Base-by-base conservation (phyloP, 2,888 invertebrate species). In the Stenolophus ochropezus region DNA sequence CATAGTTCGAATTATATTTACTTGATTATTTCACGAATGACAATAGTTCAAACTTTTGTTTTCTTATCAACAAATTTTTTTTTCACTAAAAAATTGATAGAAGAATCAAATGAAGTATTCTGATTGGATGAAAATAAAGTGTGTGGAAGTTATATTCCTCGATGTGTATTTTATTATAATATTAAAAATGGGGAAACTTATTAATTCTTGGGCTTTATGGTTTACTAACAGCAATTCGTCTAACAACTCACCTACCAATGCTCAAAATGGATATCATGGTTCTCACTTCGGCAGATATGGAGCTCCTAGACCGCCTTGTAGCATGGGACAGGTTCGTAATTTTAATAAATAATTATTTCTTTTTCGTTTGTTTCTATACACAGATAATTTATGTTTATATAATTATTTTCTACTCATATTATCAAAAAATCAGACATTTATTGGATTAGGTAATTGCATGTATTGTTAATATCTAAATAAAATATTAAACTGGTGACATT, bases 301-400 rank as follows among this genome's bases (percentile, higher is more conserved):
- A 73, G 93, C 93, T 18, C 91, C 91, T 51, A 90, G 92, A 85
- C 93, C 93, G 83, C 91, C 91, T 77, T 93, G 93, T 90, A 93
- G 93, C 84, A 93, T 93, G 93, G 93, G 92, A 85, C 92, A 92
- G 91, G 93, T 93, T 47, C 74, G 81, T 81, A 81, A 8, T 11
- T 21, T 69, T 18, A 61, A 8, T 20, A 18, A 20, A 18, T 56
- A 18, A 20, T 11, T 51, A 5, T 16, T 16, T 51, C 16, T 51
- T 16, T 51, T 8, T 14, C 14, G 2, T 16, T 14, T 14, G 5
- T 4, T n/a, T 16, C 14, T n/a, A n/a, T n/a, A n/a, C n/a, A n/a
- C n/a, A n/a, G 27, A 1, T 33, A 2, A 33, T 33, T 8, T n/a
- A n/a, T n/a, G 6, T 33, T 33, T 33, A 33, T 1, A 33, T 8